A percentile compares a stretch with the other conserved stretches of the same genome.
Conservation (phyloP, 2,888 invertebrate genomes). For the Marronus borbonicus region DNA sequence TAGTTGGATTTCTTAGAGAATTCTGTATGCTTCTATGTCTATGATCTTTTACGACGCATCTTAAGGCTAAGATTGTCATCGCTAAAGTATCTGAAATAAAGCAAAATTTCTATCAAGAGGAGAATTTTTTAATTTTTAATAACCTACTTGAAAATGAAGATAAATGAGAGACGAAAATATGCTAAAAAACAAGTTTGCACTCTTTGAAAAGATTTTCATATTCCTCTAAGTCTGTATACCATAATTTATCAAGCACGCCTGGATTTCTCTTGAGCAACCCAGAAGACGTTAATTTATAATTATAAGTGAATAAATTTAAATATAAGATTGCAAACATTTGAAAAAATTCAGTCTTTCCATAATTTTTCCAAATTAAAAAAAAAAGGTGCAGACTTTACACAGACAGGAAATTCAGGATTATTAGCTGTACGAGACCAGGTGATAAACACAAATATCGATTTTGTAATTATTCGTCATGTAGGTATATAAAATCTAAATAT, state of each 20-base stretch:
- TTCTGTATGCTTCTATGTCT: constrained; percentile 87
- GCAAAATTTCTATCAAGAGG: too few species aligned
- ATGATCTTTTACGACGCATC: constrained; percentile 90
- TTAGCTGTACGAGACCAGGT: neutral
- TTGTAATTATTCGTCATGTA: constrained; percentile 1
- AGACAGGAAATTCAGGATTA: neutral
- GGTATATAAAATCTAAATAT: constrained; percentile 6
- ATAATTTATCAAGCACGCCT: too few species aligned
- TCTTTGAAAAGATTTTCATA: neutral
- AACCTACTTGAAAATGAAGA: too few species aligned
- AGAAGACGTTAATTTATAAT: too few species aligned
- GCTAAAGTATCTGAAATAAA: constrained; percentile 80
- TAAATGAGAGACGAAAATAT: neutral
- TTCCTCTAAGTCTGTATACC: too few species aligned
- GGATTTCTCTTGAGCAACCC: too few species aligned
- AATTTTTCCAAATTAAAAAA: too few species aligned
- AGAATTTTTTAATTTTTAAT: too few species aligned
- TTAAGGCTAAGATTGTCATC: constrained; percentile 87
- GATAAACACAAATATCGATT: neutral
- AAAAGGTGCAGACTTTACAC: too few species aligned
- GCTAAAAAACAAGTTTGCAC: neutral
- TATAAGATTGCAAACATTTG: too few species aligned
- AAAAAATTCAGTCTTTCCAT: too few species aligned
- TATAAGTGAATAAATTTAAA: too few species aligned
- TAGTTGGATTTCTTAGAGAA: constrained; percentile 84